A percentile compares a stretch with the other conserved stretches of the same genome.
phyloP scores from a whole-genome alignment of 1,140 invertebrate genomes.

The Holotrichia oblita region DNA sequence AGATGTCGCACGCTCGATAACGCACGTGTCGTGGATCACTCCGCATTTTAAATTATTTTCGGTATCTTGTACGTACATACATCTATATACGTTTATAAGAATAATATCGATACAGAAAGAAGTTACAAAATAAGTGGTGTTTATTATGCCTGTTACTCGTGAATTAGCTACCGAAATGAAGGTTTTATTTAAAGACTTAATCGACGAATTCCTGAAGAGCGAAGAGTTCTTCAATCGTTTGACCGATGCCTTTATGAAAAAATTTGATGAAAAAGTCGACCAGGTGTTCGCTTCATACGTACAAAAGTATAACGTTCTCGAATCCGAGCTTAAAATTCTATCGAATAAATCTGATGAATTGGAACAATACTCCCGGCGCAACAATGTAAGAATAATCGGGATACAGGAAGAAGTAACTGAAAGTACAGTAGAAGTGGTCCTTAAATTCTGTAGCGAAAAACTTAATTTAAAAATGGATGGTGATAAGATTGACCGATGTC shows the following conservation, averaged over 20 bases:
- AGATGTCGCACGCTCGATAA: too few species aligned
- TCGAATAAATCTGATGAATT: neutral
- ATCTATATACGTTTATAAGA: too few species aligned
- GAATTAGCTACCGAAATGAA: neutral
- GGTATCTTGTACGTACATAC: too few species aligned
- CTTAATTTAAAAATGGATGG: neutral
- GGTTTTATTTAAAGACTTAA: neutral
- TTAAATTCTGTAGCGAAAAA: neutral
- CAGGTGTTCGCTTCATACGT: neutral
- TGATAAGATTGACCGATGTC: neutral
- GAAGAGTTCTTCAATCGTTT: neutral
- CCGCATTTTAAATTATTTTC: too few species aligned
- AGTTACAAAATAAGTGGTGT: too few species aligned
- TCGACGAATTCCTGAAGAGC: neutral
- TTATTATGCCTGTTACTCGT: neutral
- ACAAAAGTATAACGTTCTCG: neutral
- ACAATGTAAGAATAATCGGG: neutral
- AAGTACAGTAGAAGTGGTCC: neutral
- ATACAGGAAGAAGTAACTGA: neutral
- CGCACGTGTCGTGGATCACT: too few species aligned
- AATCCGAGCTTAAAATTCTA: neutral
- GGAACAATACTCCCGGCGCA: neutral
- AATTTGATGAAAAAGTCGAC: neutral
- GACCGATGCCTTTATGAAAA: neutral
- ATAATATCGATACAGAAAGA: too few species aligned